Conservation (phyloP, 2,888 invertebrate genomes). For the Drosophila pegasa region DNA sequence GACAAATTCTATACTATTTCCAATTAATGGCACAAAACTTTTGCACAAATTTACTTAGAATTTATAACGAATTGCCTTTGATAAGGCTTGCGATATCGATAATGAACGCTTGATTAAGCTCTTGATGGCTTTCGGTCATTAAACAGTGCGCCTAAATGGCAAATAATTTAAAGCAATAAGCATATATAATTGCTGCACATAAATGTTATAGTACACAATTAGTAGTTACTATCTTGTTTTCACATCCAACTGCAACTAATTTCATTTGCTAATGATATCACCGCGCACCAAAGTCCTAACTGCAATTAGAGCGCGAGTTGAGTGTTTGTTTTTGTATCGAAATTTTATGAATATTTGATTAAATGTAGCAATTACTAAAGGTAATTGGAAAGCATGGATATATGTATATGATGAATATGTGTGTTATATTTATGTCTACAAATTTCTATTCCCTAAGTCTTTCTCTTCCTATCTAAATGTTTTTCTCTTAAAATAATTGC, state of each 20-base stretch:
- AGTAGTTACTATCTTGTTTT: neutral
- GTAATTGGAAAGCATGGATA: neutral
- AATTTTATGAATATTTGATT: neutral
- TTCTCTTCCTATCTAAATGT: no score
- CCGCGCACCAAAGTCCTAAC: neutral
- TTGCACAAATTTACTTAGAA: neutral
- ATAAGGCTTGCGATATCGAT: neutral
- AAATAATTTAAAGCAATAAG: neutral
- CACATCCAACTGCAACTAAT: conserved; percentile 8
- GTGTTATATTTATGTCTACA: no score
- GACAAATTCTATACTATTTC: conserved; percentile 13
- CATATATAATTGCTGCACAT: conserved; percentile 1
- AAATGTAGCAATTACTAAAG: neutral
- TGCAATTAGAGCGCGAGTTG: neutral
- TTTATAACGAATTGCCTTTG: neutral
- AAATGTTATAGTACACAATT: neutral
- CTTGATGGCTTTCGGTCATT: neutral
- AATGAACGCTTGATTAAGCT: conserved; percentile 2
- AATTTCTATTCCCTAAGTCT: no score
- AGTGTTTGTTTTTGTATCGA: neutral
- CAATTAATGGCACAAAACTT: conserved; percentile 10
- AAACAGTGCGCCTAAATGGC: conserved; percentile 1
- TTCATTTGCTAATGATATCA: conserved; percentile 12
- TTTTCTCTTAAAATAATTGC: no score
- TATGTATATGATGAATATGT: neutral